A percentile compares a stretch with the other conserved stretches of the same genome.
Evolutionary conservation across 2,113 vertebrate species (phyloP).

Genomic region (Limanda limanda): DNA sequence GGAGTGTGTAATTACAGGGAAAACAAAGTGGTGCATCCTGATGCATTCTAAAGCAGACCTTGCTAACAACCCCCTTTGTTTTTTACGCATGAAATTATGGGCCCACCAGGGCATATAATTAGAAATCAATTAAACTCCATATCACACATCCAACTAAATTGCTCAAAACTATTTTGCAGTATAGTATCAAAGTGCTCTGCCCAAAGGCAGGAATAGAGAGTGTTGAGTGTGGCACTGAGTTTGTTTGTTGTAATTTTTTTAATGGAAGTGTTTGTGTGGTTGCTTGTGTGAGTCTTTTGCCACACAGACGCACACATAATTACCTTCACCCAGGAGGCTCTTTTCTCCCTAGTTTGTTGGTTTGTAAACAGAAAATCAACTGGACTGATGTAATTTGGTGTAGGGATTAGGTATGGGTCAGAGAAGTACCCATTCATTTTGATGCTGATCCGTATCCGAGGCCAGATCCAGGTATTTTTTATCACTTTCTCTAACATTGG

Average conservation of each 20-base stretch:
- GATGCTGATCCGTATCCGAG: no score
- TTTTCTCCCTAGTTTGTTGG: not conserved
- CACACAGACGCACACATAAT: not conserved
- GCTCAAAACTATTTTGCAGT: constrained; percentile 34
- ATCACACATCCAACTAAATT: constrained; percentile 51
- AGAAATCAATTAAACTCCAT: constrained; percentile 70
- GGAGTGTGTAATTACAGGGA: constrained; percentile 60
- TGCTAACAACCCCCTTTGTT: constrained; percentile 57
- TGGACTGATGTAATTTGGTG: not conserved
- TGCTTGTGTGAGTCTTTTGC: not conserved
- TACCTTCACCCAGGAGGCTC: not conserved
- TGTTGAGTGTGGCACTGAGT: not conserved
- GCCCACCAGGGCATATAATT: constrained; percentile 55
- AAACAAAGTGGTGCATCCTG: constrained; percentile 58
- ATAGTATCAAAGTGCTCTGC: constrained; percentile 23
- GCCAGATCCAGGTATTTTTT: no score
- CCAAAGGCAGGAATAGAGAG: not conserved
- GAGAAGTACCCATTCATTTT: no score
- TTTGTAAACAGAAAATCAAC: not conserved
- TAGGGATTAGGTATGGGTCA: no score
- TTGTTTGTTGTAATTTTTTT: not conserved
- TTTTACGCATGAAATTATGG: constrained; percentile 56
- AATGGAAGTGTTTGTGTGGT: not conserved
- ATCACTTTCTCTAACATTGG: no score
- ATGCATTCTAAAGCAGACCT: constrained; percentile 56